Conservation (phyloP, 2,113 vertebrate genomes). For the Sylvilagus bachmani region DNA sequence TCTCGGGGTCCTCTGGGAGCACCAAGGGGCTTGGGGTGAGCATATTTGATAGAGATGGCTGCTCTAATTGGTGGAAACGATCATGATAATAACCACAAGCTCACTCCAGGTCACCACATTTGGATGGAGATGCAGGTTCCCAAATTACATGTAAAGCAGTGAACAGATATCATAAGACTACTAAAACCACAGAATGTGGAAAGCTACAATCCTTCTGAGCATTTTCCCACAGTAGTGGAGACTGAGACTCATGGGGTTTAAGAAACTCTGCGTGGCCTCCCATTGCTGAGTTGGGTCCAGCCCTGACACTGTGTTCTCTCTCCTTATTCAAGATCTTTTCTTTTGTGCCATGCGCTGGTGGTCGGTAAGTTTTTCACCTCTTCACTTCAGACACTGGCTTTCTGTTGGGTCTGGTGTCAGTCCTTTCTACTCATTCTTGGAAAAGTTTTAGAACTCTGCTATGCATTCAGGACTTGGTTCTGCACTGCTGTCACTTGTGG, state of each 20-base stretch:
- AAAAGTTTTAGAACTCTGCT: not conserved
- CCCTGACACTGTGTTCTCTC: not conserved
- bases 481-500: not conserved
- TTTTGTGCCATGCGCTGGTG: not conserved
- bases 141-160: not conserved
- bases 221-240: not conserved
- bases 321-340: not conserved
- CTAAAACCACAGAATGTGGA: not conserved
- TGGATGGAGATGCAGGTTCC: not conserved
- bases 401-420: not conserved
- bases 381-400: not conserved
- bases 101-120: not conserved
- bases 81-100: not conserved
- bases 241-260: not conserved
- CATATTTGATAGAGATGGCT: not conserved
- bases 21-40: not conserved
- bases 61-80: not conserved
- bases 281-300: not conserved
- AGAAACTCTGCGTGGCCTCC: not conserved
- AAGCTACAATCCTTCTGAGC: not conserved
- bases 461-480: not conserved
- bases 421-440: not conserved
- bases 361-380: not conserved
- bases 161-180: not conserved
- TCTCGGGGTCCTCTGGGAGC: not conserved